phyloP scores from a whole-genome alignment of 2,113 vertebrate genomes.

The Arizona elegans region DNA sequence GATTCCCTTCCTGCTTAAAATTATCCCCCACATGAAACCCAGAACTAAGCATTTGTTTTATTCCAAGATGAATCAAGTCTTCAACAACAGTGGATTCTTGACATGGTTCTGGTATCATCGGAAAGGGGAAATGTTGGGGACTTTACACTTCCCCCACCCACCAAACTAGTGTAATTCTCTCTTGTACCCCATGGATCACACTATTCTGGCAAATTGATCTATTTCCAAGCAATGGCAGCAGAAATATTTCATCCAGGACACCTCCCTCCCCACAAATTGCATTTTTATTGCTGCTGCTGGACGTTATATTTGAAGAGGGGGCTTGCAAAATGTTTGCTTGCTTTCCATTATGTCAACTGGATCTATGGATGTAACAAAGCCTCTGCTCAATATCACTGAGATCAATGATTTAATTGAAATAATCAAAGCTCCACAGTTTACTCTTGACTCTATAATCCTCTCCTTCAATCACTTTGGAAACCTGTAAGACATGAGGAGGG shows the following conservation, averaged over 20 bases:
- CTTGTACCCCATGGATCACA: background rate
- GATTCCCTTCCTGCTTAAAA: background rate
- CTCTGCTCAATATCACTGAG: background rate
- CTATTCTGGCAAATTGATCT: background rate
- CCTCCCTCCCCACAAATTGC: background rate
- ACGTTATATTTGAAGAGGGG: background rate
- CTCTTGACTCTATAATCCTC: background rate
- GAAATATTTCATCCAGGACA: background rate
- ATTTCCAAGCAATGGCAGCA: background rate
- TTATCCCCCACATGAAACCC: background rate
- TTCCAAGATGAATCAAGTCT: background rate
- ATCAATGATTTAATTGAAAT: background rate
- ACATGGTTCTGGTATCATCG: background rate
- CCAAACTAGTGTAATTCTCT: background rate
- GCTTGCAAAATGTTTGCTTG: background rate
- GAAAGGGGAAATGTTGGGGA: background rate
- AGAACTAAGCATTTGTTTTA: background rate
- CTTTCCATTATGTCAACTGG: background rate
- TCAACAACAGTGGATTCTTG: background rate
- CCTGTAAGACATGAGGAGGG: background rate
- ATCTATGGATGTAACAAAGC: background rate
- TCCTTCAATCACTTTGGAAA: background rate
- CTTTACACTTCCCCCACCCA: background rate
- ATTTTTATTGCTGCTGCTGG: background rate
- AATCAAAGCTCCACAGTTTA: background rate